Percentiles rank a stretch among this genome's conserved stretches.
Evolutionary conservation across 1,140 invertebrate species (phyloP).

Genomic region (Aleiodes sp.): DNA sequence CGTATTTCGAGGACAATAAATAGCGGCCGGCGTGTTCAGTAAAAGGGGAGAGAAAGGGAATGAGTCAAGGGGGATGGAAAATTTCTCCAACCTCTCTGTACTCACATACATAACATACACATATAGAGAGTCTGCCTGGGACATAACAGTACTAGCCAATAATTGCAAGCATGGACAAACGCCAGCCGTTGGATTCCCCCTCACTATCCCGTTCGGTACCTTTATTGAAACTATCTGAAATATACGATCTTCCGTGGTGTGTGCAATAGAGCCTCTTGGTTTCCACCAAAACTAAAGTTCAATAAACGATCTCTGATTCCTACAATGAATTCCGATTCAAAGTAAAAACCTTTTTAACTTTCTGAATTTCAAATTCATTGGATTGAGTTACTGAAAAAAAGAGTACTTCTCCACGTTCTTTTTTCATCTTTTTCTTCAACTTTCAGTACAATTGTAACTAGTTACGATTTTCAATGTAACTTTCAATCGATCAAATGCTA

Average conservation of each 20-base stretch:
- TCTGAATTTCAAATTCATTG: no score
- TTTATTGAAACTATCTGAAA: slow-evolving; percentile 27
- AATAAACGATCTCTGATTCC: neutral
- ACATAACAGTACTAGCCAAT: slow-evolving; percentile 22
- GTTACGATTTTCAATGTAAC: neutral
- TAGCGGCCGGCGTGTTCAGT: neutral
- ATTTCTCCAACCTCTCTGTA: no score
- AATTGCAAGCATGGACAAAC: slow-evolving; percentile 28
- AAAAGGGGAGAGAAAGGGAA: neutral
- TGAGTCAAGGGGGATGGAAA: neutral
- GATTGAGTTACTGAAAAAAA: no score
- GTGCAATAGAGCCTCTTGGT: neutral
- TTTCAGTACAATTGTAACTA: neutral
- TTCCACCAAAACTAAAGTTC: neutral
- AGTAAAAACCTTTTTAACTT: no score
- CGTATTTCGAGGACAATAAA: slow-evolving; percentile 13
- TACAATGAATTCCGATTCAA: neutral
- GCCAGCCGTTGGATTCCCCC: slow-evolving; percentile 8
- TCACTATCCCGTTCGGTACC: neutral
- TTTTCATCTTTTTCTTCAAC: no score
- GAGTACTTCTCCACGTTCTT: no score
- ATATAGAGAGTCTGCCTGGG: neutral
- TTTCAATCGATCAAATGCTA: neutral
- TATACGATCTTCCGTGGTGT: slow-evolving; percentile 14
- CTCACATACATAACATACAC: no score